Evolutionary conservation across 2,797 vertebrate genomes (phyloP).

Genomic region (Fistularia tabacaria): DNA sequence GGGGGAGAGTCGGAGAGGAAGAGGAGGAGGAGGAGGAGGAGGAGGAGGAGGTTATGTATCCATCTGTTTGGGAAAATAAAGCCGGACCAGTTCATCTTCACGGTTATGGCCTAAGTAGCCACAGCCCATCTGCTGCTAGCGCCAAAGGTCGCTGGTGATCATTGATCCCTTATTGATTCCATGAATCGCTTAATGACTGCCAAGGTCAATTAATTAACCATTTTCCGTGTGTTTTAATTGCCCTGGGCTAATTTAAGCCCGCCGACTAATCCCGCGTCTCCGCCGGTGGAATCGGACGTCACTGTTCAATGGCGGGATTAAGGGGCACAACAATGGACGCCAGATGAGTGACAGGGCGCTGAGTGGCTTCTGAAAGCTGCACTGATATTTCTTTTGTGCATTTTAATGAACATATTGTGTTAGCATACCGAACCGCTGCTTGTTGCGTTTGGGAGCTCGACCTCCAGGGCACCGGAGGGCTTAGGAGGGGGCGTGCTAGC

Average conservation of each 20-base stretch:
- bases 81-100: conserved; percentile 46
- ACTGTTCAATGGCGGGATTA: conserved; percentile 60
- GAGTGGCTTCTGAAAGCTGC: conserved; percentile 72
- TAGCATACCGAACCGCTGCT: conserved; percentile 35
- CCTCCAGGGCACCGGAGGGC: too few relatives aligned
- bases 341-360: conserved; percentile 62
- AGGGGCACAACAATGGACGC: conserved; percentile 59
- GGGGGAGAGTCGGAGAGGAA: conserved; percentile 12
- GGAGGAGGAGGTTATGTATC: conserved; percentile 34
- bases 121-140: conserved; percentile 64
- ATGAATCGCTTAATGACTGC: conserved; percentile 70
- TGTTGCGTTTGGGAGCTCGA: conserved; percentile 55
- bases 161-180: conserved; percentile 70
- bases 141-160: conserved; percentile 57
- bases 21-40: conserved; percentile 8
- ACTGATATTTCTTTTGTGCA: conserved; percentile 51
- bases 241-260: conserved; percentile 65
- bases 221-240: conserved; percentile 66
- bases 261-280: conserved; percentile 59
- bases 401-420: conserved; percentile 61
- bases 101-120: conserved; percentile 62
- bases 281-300: conserved; percentile 49
- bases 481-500: too few relatives aligned
- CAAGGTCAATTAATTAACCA: conserved; percentile 71
- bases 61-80: conserved; percentile 64